phyloP scores from a whole-genome alignment of 2,888 invertebrate genomes.

The Dorcus hopei region DNA sequence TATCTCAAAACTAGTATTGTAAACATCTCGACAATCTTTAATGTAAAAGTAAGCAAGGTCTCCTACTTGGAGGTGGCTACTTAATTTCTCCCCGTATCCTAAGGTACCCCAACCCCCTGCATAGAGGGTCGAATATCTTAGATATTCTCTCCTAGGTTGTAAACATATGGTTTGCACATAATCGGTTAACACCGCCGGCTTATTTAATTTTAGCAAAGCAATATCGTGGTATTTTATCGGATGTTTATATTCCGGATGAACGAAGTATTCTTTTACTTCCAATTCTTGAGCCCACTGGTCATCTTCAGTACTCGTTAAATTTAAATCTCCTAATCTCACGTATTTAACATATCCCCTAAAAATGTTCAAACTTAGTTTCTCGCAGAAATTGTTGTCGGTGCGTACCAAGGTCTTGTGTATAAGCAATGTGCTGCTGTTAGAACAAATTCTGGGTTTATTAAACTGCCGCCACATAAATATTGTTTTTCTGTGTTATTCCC shows the following conservation, averaged over 20 bases:
- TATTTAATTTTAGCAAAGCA: slow-evolving; percentile 49
- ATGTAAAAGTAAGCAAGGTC: slow-evolving; percentile 41
- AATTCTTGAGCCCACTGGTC: slow-evolving; percentile 18
- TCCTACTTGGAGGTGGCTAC: slow-evolving; percentile 48
- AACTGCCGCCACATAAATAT: background rate
- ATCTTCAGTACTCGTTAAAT: slow-evolving; percentile 35
- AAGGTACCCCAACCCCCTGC: slow-evolving; percentile 52
- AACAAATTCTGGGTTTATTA: background rate
- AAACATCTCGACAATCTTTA: slow-evolving; percentile 37
- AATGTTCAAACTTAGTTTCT: background rate
- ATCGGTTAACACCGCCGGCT: slow-evolving; percentile 41
- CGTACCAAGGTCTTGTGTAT: background rate
- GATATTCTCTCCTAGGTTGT: slow-evolving; percentile 22
- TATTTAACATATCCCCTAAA: slow-evolving; percentile 10
- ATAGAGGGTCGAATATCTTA: slow-evolving; percentile 32
- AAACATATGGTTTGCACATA: slow-evolving; percentile 52
- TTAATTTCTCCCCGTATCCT: slow-evolving; percentile 30
- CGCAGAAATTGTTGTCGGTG: background rate
- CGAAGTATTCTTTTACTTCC: background rate
- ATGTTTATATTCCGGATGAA: slow-evolving; percentile 48
- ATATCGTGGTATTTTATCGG: slow-evolving; percentile 53
- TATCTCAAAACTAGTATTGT: slow-evolving; percentile 14
- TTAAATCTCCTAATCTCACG: slow-evolving; percentile 49
- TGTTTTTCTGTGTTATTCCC: no score
- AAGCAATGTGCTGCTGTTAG: background rate